Percentiles rank a stretch among this genome's conserved stretches.
These are phyloP conservation scores for Meloidogyne hapla DNA, from an alignment of 1,140 invertebrate species.

Conservation along the genomic window DNA sequence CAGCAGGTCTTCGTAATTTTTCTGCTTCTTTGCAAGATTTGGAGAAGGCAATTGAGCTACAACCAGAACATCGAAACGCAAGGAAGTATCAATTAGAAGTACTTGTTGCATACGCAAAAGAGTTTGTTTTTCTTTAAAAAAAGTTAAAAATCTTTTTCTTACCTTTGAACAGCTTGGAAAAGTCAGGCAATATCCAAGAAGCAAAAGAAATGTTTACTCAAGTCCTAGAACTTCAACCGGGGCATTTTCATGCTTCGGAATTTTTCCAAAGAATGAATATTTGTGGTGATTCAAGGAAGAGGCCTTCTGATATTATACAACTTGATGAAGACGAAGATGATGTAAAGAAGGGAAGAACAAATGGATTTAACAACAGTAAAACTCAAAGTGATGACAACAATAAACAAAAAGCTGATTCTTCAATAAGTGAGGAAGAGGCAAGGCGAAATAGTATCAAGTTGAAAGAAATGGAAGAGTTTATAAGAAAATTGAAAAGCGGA, in stretches of 20 bases:
- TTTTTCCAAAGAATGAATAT: slow-evolving; percentile 5
- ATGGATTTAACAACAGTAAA: background rate
- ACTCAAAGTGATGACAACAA: background rate
- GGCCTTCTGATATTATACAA: slow-evolving; percentile 10
- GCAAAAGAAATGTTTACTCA: slow-evolving; percentile 11
- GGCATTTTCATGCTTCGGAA: background rate
- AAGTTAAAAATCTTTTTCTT: background rate
- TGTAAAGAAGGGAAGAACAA: background rate
- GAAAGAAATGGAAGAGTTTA: slow-evolving; percentile 41
- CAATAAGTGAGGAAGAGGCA: slow-evolving; percentile 19
- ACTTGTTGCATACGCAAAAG: slow-evolving; percentile 24
- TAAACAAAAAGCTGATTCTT: background rate
- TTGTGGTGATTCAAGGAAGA: background rate
- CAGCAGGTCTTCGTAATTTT: slow-evolving; percentile 34
- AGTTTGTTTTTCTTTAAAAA: slow-evolving; percentile 27
- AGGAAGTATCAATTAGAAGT: slow-evolving; percentile 36
- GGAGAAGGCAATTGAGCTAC: slow-evolving; percentile 39
- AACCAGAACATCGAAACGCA: slow-evolving; percentile 35
- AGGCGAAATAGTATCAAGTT: slow-evolving; percentile 27
- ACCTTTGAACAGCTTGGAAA: slow-evolving; percentile 26
- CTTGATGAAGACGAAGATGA: slow-evolving; percentile 26
- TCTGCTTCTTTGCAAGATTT: slow-evolving; percentile 32
- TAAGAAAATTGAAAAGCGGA: slow-evolving; percentile 33
- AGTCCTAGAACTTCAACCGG: slow-evolving; percentile 8
- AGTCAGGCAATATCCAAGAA: slow-evolving; percentile 17